Evolutionary conservation across 2,113 vertebrate species (phyloP).

Genomic region (Dicrurus megarhynchus): DNA sequence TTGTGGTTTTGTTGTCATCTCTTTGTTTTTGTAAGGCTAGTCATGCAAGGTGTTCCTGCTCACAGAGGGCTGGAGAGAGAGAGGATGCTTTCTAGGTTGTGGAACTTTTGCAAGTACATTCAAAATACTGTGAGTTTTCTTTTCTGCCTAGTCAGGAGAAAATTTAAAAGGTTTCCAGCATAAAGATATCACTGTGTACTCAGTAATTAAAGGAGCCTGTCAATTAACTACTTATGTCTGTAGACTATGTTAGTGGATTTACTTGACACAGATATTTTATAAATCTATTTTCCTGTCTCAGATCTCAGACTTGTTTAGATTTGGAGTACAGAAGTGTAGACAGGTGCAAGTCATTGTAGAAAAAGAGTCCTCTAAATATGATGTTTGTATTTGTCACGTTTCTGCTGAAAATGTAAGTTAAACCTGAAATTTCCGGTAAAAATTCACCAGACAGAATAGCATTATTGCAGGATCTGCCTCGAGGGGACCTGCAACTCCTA

Average conservation of each 20-base stretch:
- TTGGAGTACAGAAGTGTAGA: neutral
- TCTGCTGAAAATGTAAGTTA: neutral
- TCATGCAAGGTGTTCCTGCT: neutral
- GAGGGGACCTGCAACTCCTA: neutral
- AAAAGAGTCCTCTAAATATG: neutral
- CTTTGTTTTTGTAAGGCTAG: neutral
- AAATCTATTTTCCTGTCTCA: neutral
- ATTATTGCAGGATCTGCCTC: neutral
- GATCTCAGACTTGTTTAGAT: neutral
- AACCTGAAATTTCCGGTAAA: neutral
- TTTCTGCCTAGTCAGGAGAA: neutral
- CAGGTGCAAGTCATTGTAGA: neutral
- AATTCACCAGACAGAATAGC: neutral
- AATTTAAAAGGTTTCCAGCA: conserved; percentile 21
- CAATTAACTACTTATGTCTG: neutral
- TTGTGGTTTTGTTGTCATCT: neutral
- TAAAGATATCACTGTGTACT: neutral
- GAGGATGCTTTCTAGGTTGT: neutral
- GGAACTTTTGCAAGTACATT: neutral
- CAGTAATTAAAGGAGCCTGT: neutral
- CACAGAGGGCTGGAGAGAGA: neutral
- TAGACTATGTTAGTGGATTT: neutral
- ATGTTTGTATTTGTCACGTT: neutral
- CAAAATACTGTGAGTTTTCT: neutral
- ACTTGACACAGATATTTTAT: neutral